Evolutionary conservation across 2,888 invertebrate genomes (phyloP), one percentile per base, ranked within the genome.

Genomic region (Pheosia tremula): DNA sequence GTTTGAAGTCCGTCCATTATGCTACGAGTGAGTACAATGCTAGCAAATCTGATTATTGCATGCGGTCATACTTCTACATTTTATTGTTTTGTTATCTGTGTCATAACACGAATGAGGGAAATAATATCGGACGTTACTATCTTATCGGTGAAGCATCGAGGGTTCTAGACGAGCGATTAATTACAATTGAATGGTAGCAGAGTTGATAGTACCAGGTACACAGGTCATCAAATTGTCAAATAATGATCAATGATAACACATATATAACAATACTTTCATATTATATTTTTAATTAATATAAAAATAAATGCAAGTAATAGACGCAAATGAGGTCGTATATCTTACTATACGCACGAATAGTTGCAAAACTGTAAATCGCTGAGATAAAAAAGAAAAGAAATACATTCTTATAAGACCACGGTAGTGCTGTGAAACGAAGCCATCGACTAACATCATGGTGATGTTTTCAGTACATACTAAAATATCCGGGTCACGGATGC

Each of bases 401-500:
- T 24, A 24, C 24, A 24, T 24, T 24, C 24, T 24, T 24, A 24
- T 24, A 24, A 24, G 24, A 24, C 24, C 13, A 59, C 57, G 58
- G 60, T 13, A 50, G 43, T 57, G 11, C 24, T 55, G 39, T 7
- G 39, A 39, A 43, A 11, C 41, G n/a, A 58, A 61, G 50, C 43
- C 24, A 24, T 24, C 57, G 57, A 60, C 36, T 56, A 45, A 54
- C 36, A 10, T 13, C 36, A 43, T 24, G 24, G 24, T 24, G 24
- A 24, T 24, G 53, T 57, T 39, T 50, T 50, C 9, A 50, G 13
- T 58, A 61, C 49, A 49, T 47, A 63, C 72, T 73, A 63, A 68
- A 60, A 69, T 68, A 83, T 79, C 71, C 75, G 71, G 83, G 86
- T 84, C 84, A 85, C 75, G 83, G 83, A 81, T 83, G 69, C 73